A percentile compares a stretch with the other conserved stretches of the same genome.
These are phyloP conservation scores for Lacerta viridis DNA, from an alignment of 2,797 vertebrate species.

Conservation along the genomic window DNA sequence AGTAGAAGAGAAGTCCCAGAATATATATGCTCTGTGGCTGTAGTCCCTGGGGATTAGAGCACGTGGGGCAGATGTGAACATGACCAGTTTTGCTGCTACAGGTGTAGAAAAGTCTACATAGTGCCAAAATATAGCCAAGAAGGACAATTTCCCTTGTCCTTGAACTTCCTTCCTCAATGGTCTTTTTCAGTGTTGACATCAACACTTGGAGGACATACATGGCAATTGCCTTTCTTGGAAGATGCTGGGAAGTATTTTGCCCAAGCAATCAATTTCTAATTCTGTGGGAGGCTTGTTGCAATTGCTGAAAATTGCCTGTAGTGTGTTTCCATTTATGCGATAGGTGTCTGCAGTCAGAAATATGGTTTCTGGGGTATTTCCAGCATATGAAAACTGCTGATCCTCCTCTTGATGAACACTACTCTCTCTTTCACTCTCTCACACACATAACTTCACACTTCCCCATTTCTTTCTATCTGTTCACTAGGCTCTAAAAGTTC, in stretches of 20 bases:
- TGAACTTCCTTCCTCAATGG: neutral
- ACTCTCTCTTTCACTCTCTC: neutral
- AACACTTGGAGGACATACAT: too few relatives aligned
- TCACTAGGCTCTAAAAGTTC: constrained; percentile 59
- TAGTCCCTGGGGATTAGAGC: neutral
- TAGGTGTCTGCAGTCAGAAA: neutral
- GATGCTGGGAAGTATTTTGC: neutral
- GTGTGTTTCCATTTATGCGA: constrained; percentile 12
- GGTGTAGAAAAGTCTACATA: neutral
- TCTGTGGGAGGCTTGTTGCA: constrained; percentile 8
- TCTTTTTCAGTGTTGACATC: neutral
- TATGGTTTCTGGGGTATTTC: neutral
- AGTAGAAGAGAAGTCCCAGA: neutral
- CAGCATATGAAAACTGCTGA: neutral
- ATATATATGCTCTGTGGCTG: constrained; percentile 14
- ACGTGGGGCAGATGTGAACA: neutral
- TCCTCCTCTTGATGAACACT: constrained; percentile 51
- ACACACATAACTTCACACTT: constrained; percentile 37
- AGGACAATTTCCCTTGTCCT: neutral
- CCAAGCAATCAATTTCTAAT: neutral
- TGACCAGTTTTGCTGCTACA: too few relatives aligned
- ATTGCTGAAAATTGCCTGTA: neutral
- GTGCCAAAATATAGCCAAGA: neutral
- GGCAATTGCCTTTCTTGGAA: neutral
- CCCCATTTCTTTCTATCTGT: constrained; percentile 3